Evolutionary conservation across 2,113 vertebrate species (phyloP), one percentile per base, ranked within the genome.

Genomic region (Onychostruthus taczanowskii): DNA sequence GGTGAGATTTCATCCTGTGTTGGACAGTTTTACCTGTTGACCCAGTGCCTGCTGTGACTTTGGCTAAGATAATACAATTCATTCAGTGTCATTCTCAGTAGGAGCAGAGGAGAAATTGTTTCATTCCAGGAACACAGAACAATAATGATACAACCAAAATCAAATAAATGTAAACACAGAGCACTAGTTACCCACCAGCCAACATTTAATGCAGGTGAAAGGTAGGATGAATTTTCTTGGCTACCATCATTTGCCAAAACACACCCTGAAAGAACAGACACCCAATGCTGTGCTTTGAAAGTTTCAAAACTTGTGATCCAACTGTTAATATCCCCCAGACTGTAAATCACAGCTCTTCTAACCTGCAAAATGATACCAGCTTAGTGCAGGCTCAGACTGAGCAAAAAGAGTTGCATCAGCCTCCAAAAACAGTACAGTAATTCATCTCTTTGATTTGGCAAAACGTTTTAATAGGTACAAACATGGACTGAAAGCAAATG

Each of bases 31-130:
- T 90, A 93, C 68, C 75, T 16, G 0, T 67, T 96, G 82, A 85
- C 59, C 50, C 75, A 69, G 67, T 73, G 78, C 89, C 89, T 96
- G 78, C 95, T 90, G 82, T 91, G 87, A 90, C 67, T 91, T 90
- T 80, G 67, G 85, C 55, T 95, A 55, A 69, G 66, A 91, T 74
- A 77, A 85, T 70, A 69, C 50, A 95, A 83, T 90, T 91, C 50
- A 47, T 87, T 93, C 78, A 66, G 33, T 73, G 84, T 80, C 59
- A 80, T 66, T 95, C 84, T 75, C 94, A 96, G 85, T 61, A 75
- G 79, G 82, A 90, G 79, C 56, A 94, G 72, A 90, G 53, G 72
- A 90, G 53, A 86, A 90, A 90, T 91, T 20, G 27, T 83, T 92
- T 92, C 68, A 49, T 94, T 92, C 49, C 50, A 73, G 35, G 50